Evolutionary conservation across 2,113 vertebrate genomes (phyloP), one percentile per base, ranked within the genome.

Genomic region (Gymnocephalus cernua): DNA sequence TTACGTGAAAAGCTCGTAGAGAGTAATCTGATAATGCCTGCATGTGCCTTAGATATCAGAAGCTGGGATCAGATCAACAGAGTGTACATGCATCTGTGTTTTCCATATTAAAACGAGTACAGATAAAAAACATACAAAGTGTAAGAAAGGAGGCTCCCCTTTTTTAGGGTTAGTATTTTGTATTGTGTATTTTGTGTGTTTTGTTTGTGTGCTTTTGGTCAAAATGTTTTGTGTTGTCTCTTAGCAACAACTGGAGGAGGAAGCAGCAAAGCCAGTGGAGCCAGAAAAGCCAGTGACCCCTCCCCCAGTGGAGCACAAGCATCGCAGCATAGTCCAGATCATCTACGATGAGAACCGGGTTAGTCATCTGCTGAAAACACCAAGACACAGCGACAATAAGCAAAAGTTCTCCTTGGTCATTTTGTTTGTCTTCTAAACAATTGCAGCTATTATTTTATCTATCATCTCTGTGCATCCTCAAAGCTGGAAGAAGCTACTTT

Each of bases 161-260:
- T 41, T 41, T 41, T 41, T 38, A 38, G 38, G 38, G 38, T 11
- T 41, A 41, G 9, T 38, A 11, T 41, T 41, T 41, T 41, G 38
- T 38, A 38, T 38, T 38, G 35, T 38, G 35, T 65, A 51, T 74
- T 74, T 82, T 27, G 41, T 62, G 25, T 83, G 41, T 54, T 15
- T 72, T 44, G 2, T 79, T 38, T 68, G 44, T 75, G 51, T 87
- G 10, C 23, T 80, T 12, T 68, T 80, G 38, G 51, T 80, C 4
- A 70, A 67, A 74, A 70, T 76, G 35, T 88, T 82, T 88, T 93
- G 80, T 86, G 57, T 86, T 86, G 91, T 97, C 86, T 96, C 94
- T 92, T 96, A 99, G 98, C 98, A 99, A 99, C 98, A 99, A 95
- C 96, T 99, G 14, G 98, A 99, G 92, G 98, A 98, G 93, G 98